These are phyloP conservation scores for Sceloporus undulatus DNA, from an alignment of 2,113 vertebrate species.

Conservation along the genomic window DNA sequence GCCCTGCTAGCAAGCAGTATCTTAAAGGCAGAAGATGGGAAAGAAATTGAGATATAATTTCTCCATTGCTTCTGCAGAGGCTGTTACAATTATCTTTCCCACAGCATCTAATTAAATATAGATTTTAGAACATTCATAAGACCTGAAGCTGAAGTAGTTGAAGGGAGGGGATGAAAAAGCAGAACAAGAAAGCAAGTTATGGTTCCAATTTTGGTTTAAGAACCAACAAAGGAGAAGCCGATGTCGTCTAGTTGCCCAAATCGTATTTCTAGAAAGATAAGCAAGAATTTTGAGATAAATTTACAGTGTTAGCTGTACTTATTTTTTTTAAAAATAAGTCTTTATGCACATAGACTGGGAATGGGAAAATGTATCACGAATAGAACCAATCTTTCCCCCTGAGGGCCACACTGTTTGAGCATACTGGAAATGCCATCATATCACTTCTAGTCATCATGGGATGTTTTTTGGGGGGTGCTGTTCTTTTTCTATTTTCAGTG, in stretches of 20 bases:
- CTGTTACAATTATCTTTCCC: neutral
- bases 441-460: no score
- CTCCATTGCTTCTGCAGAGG: neutral
- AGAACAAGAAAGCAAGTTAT: neutral
- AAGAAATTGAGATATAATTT: constrained; percentile 16
- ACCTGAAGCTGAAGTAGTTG: neutral
- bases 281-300: no score
- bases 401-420: no score
- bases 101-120: constrained; percentile 31
- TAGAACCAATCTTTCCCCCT: no score
- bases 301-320: no score
- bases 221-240: neutral
- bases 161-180: accelerated
- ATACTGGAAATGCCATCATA: no score
- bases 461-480: neutral
- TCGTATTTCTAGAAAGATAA: neutral
- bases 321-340: no score
- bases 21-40: neutral
- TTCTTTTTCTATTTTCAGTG: neutral
- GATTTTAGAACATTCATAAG: constrained; percentile 7
- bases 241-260: neutral
- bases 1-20: neutral
- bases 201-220: neutral
- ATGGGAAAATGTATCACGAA: no score
- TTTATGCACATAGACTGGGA: no score